Percentiles rank a stretch among this genome's conserved stretches.
Conservation (phyloP, 2,888 invertebrate species). For the Luffia ferchaultella region DNA sequence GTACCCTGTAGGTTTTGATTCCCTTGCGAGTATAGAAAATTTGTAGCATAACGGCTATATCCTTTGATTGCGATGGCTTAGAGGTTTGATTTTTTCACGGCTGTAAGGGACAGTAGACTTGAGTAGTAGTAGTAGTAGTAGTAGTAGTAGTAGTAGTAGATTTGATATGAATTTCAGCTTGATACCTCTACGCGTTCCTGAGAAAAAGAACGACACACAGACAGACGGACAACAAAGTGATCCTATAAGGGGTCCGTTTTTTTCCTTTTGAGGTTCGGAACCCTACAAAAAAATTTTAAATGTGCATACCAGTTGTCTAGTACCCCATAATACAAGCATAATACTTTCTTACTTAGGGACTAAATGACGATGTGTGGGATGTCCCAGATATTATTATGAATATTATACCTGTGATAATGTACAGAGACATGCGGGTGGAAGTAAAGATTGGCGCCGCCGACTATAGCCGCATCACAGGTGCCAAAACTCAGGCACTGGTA, state of each 20-base stretch:
- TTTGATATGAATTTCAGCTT: not conserved
- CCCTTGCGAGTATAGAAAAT: not conserved
- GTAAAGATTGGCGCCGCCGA: slow-evolving; percentile 58
- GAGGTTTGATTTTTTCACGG: not conserved
- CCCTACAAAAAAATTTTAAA: too few relatives aligned
- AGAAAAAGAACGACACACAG: not conserved
- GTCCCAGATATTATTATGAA: too few relatives aligned
- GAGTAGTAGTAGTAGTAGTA: too few relatives aligned
- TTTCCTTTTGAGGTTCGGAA: not conserved
- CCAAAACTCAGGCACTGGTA: slow-evolving; percentile 7
- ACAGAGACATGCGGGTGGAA: slow-evolving; percentile 36
- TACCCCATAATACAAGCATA: too few relatives aligned
- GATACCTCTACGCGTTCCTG: not conserved
- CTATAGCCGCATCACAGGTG: slow-evolving; percentile 37
- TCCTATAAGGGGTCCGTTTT: not conserved
- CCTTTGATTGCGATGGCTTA: not conserved
- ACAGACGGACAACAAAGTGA: too few relatives aligned
- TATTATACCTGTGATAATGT: slow-evolving; percentile 11
- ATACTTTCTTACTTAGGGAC: too few relatives aligned
- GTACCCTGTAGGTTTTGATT: not conserved
- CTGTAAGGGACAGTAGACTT: not conserved
- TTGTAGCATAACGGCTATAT: not conserved
- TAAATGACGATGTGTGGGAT: too few relatives aligned
- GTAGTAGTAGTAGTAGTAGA: too few relatives aligned
- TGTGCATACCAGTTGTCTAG: too few relatives aligned